Percentiles rank a stretch among this genome's conserved stretches.
These are phyloP conservation scores for Accipiter cooperii DNA, from an alignment of 2,113 vertebrate genomes.

Conservation along the genomic window DNA sequence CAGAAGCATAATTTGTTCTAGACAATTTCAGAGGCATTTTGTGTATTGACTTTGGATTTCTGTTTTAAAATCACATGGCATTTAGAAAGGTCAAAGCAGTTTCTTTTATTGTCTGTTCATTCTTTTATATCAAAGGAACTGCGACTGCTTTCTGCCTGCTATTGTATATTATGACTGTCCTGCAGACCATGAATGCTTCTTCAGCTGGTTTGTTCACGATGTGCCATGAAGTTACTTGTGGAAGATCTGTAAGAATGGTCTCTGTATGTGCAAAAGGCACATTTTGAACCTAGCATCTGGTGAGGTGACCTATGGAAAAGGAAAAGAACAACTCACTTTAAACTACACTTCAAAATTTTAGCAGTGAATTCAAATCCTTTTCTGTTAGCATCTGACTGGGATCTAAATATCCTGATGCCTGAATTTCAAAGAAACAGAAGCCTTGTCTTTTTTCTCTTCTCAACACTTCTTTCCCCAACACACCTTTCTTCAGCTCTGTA, in stretches of 20 bases:
- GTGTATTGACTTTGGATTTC: constrained; percentile 33
- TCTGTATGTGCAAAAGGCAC: neutral
- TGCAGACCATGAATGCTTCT: constrained; percentile 45
- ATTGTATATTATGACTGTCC: constrained; percentile 54
- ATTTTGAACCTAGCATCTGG: neutral
- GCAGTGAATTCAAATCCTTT: neutral
- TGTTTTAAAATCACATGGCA: neutral
- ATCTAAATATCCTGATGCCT: neutral
- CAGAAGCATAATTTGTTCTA: neutral
- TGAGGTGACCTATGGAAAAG: neutral
- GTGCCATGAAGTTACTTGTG: neutral
- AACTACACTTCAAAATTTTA: neutral
- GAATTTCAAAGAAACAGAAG: neutral
- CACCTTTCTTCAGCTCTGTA: neutral
- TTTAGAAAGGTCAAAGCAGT: constrained; percentile 19
- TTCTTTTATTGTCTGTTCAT: neutral
- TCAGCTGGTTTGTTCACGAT: neutral
- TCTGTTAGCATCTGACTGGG: neutral
- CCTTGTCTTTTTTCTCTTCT: neutral
- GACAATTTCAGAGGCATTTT: constrained; percentile 11
- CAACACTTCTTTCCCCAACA: neutral
- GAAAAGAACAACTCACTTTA: neutral
- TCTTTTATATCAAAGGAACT: constrained; percentile 28
- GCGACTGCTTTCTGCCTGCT: neutral
- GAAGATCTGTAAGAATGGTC: neutral